Conservation (phyloP, 2,113 vertebrate genomes). For the Salminus brasiliensis region DNA sequence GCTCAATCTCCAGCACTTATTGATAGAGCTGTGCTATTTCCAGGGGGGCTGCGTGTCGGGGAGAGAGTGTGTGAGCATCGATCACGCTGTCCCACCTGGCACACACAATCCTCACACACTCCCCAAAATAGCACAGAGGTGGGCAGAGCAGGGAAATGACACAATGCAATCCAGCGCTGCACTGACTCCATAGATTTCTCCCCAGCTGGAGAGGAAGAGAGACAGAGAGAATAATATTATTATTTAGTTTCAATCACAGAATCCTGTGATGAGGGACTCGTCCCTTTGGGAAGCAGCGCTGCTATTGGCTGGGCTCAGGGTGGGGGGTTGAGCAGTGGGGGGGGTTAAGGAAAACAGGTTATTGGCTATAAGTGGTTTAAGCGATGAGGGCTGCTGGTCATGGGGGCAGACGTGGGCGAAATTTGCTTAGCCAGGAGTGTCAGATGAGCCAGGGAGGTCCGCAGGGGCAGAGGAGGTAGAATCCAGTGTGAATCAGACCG, state of each 20-base stretch:
- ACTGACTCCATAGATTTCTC: conserved; percentile 37
- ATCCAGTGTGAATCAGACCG: background rate
- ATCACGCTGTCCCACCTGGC: conserved; percentile 58
- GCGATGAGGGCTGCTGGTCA: conserved; percentile 38
- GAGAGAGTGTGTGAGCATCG: conserved; percentile 56
- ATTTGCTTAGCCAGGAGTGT: conserved; percentile 34
- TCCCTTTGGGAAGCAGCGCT: conserved; percentile 1
- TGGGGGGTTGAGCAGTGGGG: background rate
- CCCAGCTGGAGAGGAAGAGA: background rate
- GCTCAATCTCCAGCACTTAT: conserved; percentile 59
- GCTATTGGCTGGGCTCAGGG: background rate
- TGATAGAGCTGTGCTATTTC: conserved; percentile 57
- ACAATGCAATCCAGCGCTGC: conserved; percentile 34
- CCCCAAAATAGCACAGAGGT: conserved; percentile 56
- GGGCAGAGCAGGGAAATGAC: conserved; percentile 33
- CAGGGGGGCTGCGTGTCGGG: conserved; percentile 55
- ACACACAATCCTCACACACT: conserved; percentile 11
- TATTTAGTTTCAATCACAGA: conserved; percentile 39
- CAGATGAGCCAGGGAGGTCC: conserved; percentile 18
- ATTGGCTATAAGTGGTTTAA: conserved; percentile 27
- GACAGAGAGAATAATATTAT: conserved; percentile 38
- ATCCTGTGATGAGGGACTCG: conserved; percentile 23
- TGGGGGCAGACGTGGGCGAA: conserved; percentile 18
- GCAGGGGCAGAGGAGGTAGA: conserved; percentile 11
- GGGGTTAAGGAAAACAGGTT: conserved; percentile 33